Evolutionary conservation across 2,113 vertebrate species (phyloP).

Genomic region (Oncorhynchus nerka): DNA sequence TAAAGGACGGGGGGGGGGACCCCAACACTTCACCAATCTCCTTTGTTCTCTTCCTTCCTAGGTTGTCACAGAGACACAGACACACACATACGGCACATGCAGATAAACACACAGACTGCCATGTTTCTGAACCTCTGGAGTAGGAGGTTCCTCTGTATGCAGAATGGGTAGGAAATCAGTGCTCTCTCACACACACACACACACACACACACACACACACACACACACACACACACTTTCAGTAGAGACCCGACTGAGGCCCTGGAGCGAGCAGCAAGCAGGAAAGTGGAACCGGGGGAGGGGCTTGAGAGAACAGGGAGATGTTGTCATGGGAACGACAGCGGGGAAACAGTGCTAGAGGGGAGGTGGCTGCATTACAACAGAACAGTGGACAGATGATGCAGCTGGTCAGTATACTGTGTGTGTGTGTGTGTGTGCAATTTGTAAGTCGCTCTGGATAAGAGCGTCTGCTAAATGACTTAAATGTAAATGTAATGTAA

Average conservation of each 20-base stretch:
- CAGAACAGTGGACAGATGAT: conserved; percentile 59
- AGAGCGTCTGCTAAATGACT: no score
- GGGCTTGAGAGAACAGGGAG: conserved; percentile 30
- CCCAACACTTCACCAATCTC: conserved; percentile 26
- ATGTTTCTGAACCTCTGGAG: conserved; percentile 30
- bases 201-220: conserved; percentile 3
- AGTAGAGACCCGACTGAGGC: conserved; percentile 42
- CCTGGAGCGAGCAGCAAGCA: conserved; percentile 52
- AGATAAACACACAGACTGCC: conserved; percentile 14
- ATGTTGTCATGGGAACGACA: conserved; percentile 69
- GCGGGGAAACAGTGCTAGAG: conserved; percentile 57
- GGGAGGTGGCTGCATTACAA: conserved; percentile 59
- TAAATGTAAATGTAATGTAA: no score
- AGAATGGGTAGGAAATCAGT: conserved; percentile 27
- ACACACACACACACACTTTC: conserved; percentile 15
- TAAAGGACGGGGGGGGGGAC: conserved; percentile 39
- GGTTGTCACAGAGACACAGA: neutral
- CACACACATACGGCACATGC: conserved; percentile 2
- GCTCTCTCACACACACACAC: conserved; percentile 1
- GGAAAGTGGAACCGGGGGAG: conserved; percentile 50
- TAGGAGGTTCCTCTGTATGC: conserved; percentile 34
- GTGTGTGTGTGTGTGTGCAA: neutral
- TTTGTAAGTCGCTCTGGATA: no score
- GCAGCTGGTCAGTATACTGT: conserved; percentile 39
- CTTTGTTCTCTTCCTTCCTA: neutral